Percentiles rank a stretch among this genome's conserved stretches.
Conservation (phyloP, 92 coral and sea anemone species). For the Metridium senile region DNA sequence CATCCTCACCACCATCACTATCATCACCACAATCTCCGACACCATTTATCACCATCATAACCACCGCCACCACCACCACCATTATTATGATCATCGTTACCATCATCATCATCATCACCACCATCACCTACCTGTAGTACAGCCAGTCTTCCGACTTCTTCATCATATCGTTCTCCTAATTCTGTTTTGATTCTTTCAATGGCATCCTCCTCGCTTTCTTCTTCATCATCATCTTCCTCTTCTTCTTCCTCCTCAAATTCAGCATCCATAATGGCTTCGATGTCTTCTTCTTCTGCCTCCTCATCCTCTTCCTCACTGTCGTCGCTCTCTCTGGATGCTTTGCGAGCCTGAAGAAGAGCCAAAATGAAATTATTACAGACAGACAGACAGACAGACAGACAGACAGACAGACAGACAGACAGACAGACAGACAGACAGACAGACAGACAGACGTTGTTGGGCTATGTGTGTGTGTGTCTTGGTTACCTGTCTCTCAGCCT, state of each 20-base stretch:
- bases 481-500: conserved; percentile 47
- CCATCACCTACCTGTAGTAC: conserved; percentile 67
- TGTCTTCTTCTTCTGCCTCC: conserved; percentile 86
- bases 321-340: conserved; percentile 73
- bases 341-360: conserved; percentile 70
- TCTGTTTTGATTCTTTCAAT: conserved; percentile 87
- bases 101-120: background rate
- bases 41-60: too few species aligned
- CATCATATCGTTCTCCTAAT: conserved; percentile 92
- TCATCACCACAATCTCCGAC: too few species aligned
- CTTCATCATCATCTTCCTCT: conserved; percentile 92
- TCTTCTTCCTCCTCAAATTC: conserved; percentile 88
- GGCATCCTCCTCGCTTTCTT: conserved; percentile 95
- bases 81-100: background rate
- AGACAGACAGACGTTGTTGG: too few species aligned
- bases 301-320: conserved; percentile 93
- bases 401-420: too few species aligned
- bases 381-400: too few species aligned
- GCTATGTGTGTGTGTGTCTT: background rate
- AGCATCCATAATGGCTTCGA: conserved; percentile 70
- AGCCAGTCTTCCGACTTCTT: conserved; percentile 73
- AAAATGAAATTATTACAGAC: conserved; percentile 83
- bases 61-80: too few species aligned
- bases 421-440: too few species aligned
- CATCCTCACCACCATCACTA: too few species aligned